A percentile compares a stretch with the other conserved stretches of the same genome.
Evolutionary conservation across 2,888 invertebrate genomes (phyloP).

Genomic region (Apamea crenata): DNA sequence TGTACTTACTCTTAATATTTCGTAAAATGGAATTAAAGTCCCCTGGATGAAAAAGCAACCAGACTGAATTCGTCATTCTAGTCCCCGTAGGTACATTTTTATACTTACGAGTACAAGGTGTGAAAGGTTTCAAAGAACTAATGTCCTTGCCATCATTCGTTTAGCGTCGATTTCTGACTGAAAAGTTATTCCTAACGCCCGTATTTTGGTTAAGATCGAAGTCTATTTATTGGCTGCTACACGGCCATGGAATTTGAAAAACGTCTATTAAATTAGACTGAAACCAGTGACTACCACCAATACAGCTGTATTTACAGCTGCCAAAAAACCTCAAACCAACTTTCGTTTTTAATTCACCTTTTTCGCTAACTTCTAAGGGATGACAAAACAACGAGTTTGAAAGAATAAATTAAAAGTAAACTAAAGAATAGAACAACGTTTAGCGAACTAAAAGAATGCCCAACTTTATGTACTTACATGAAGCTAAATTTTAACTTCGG

Average conservation of each 20-base stretch:
- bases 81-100: too few species aligned
- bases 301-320: constrained; percentile 9
- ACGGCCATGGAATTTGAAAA: background rate
- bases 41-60: background rate
- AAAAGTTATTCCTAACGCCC: background rate
- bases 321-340: constrained; percentile 17
- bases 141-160: background rate
- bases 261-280: background rate
- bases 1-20: background rate
- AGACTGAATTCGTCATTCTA: background rate
- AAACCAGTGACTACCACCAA: background rate
- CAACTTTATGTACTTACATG: constrained; percentile 53
- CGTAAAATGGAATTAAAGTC: background rate
- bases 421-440: constrained; percentile 61
- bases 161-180: background rate
- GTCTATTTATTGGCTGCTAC: too few species aligned
- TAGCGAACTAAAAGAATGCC: constrained; percentile 45
- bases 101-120: background rate
- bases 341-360: constrained; percentile 57
- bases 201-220: background rate
- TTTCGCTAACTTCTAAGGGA: constrained; percentile 48
- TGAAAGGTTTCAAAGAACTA: background rate
- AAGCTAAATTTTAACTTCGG: constrained; percentile 48
- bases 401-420: constrained; percentile 69
- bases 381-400: constrained; percentile 67